Evolutionary conservation across 2,888 invertebrate genomes (phyloP), one percentile per base, ranked within the genome.

Genomic region (Pseudoips prasinana): DNA sequence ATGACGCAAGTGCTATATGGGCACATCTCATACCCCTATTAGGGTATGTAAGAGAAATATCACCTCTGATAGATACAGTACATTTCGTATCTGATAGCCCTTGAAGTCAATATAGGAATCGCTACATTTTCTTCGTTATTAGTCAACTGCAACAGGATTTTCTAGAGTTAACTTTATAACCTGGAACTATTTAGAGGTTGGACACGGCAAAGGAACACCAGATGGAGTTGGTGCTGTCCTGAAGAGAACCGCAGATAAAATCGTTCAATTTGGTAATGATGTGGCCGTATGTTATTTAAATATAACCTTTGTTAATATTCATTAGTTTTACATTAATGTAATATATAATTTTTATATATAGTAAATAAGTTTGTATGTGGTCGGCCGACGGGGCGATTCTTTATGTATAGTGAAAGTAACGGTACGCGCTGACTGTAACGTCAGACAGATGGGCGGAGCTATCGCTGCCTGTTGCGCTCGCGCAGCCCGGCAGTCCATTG

Each of bases 131-230:
- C 20, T 36, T 27, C 10, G 23, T 43, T 7, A 41, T 44, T 22
- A 28, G 20, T 23, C 29, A 35, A 29, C 30, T 47, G 7, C 22
- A 36, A 6, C 28, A 14, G 5, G 25, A 39, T 28, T 37, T 36
- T 26, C 30, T 29, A 8, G 20, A 35, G 10, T 7, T 44, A 8
- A 42, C 17, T 31, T 1, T 29, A 17, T 52, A 2, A 40, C 46
- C 5, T 49, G 46, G 46, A 49, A 49, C 9, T 49, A 46, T 34
- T 34, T 19, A 23, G 45, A 51, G 18, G 25, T 33, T 3, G 45
- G 51, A 17, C 45, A 47, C 8, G 43, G 47, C 2, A 48, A 52
- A 28, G 44, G 48, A 10, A 43, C 47, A 5, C 47, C 51, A 2
- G 52, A 48, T 42, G 44, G 46, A 9, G 40, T 48, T 28, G 41